Evolutionary conservation across 2,888 invertebrate genomes (phyloP).

Genomic region (Epinotia bilunana): DNA sequence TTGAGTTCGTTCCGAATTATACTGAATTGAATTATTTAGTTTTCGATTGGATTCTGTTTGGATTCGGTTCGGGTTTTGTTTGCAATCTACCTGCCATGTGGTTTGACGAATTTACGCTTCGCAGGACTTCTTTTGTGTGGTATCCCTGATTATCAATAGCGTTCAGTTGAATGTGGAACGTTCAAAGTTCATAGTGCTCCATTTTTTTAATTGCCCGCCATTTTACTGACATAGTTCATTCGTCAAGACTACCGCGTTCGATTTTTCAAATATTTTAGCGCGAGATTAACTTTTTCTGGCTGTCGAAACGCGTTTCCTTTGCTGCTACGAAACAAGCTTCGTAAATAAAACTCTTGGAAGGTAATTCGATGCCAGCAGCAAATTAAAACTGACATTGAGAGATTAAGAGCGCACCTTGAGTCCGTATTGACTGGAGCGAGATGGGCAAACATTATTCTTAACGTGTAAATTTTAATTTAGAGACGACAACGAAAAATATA

Average conservation of each 20-base stretch:
- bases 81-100: slow-evolving; percentile 57
- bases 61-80: slow-evolving; percentile 70
- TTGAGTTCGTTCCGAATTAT: slow-evolving; percentile 65
- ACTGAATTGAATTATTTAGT: slow-evolving; percentile 81
- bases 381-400: slow-evolving; percentile 84
- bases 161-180: slow-evolving; percentile 33
- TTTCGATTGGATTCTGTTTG: slow-evolving; percentile 76
- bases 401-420: slow-evolving; percentile 76
- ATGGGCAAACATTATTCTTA: slow-evolving; percentile 60
- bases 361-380: slow-evolving; percentile 79
- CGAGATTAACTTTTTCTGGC: slow-evolving; percentile 62
- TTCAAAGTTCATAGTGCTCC: slow-evolving; percentile 31
- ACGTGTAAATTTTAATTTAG: slow-evolving; percentile 58
- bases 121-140: slow-evolving; percentile 57
- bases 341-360: slow-evolving; percentile 79
- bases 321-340: slow-evolving; percentile 66
- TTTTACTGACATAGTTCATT: slow-evolving; percentile 32
- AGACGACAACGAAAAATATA: slow-evolving; percentile 7
- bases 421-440: slow-evolving; percentile 63
- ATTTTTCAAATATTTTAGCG: slow-evolving; percentile 54
- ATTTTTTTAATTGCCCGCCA: slow-evolving; percentile 31
- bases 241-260: slow-evolving; percentile 41
- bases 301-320: slow-evolving; percentile 78
- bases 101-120: slow-evolving; percentile 58
- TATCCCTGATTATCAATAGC: slow-evolving; percentile 45